A percentile compares a stretch with the other conserved stretches of the same genome.
These are phyloP conservation scores for Eurystomus gularis DNA, from an alignment of 2,113 vertebrate species.

Conservation along the genomic window DNA sequence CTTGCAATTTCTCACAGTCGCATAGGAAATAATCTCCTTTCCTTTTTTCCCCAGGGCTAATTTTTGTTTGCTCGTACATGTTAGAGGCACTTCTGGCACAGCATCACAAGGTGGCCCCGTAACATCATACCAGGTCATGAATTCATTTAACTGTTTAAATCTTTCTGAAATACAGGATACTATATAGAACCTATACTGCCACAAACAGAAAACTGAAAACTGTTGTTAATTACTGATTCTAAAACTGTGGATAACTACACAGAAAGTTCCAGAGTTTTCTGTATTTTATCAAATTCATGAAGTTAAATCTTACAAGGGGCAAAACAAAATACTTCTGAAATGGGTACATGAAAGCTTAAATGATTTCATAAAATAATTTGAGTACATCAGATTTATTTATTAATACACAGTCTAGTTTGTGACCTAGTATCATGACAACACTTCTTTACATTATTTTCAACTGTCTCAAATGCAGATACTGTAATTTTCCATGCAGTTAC, in stretches of 20 bases:
- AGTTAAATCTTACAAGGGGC: not conserved
- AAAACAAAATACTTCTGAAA: not conserved
- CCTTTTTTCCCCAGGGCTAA: not conserved
- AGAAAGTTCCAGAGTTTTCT: not conserved
- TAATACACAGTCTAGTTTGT: not conserved
- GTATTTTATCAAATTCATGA: not conserved
- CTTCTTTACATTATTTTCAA: not conserved
- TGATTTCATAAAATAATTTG: not conserved
- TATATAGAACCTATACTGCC: not conserved
- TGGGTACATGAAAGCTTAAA: not conserved
- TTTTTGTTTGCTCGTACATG: not conserved
- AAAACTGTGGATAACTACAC: not conserved
- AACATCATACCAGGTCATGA: not conserved
- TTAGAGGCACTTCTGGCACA: not conserved
- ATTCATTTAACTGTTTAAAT: not conserved
- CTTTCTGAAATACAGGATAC: not conserved
- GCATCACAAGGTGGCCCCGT: slow-evolving; percentile 25
- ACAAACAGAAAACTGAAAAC: not conserved
- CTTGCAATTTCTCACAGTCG: not conserved
- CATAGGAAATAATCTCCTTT: not conserved
- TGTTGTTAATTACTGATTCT: not conserved
- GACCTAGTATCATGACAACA: not conserved
- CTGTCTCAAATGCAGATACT: not conserved
- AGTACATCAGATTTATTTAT: not conserved
- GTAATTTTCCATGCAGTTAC: not conserved